Evolutionary conservation across 2,113 vertebrate genomes (phyloP).

Genomic region (Eurypyga helias): DNA sequence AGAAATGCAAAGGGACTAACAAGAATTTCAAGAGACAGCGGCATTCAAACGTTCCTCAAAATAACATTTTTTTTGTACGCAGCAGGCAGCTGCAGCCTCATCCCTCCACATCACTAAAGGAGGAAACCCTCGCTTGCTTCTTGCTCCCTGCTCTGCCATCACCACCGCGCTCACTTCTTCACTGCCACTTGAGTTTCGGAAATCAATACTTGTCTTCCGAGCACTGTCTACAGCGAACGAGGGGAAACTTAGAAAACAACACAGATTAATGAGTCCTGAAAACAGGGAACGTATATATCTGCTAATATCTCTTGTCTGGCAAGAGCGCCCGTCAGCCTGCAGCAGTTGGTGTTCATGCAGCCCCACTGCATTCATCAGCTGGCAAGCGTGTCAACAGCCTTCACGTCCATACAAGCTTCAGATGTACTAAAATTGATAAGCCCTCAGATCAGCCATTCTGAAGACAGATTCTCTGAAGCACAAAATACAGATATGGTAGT

Average conservation of each 20-base stretch:
- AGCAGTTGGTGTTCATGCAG: not conserved
- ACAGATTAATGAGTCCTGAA: slow-evolving; percentile 39
- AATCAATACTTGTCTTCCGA: slow-evolving; percentile 3
- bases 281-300: not conserved
- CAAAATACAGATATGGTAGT: not conserved
- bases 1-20: not conserved
- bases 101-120: not conserved
- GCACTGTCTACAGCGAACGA: not conserved
- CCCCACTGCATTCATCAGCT: not conserved
- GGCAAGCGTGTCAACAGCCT: not conserved
- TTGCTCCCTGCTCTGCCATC: not conserved
- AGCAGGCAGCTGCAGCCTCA: slow-evolving; percentile 3
- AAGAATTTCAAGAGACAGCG: not conserved
- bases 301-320: not conserved
- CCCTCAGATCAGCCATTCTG: not conserved
- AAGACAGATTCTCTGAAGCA: slow-evolving; percentile 12
- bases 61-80: not conserved
- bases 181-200: not conserved
- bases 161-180: not conserved
- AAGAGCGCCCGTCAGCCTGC: not conserved
- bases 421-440: not conserved
- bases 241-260: not conserved
- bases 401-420: not conserved
- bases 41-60: not conserved
- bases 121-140: not conserved